phyloP scores from a whole-genome alignment of 1,140 invertebrate species.

The Drosophila pectinifera region DNA sequence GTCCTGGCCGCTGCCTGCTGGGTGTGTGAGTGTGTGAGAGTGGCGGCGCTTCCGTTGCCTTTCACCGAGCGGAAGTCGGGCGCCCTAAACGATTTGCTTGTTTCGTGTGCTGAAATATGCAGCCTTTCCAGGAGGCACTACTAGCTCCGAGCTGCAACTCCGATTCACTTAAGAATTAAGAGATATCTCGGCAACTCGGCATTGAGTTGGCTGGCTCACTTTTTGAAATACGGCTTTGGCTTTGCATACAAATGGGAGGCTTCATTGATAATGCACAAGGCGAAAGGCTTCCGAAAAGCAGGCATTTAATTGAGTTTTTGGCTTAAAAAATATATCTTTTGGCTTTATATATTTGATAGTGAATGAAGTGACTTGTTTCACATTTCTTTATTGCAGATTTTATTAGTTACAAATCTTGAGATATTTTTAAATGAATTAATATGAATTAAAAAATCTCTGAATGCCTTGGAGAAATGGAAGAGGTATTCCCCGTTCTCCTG shows the following conservation, averaged over 20 bases:
- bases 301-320: not conserved
- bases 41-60: constrained; percentile 65
- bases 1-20: constrained; percentile 38
- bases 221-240: constrained; percentile 43
- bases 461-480: not conserved
- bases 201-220: constrained; percentile 26
- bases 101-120: constrained; percentile 74
- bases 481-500: not conserved
- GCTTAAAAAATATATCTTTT: not conserved
- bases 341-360: not conserved
- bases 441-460: not conserved
- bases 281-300: not conserved
- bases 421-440: not conserved
- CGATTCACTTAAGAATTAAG: constrained; percentile 73
- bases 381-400: not conserved
- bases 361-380: not conserved
- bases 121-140: constrained; percentile 30
- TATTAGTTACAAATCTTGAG: not conserved
- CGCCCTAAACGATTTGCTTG: constrained; percentile 81
- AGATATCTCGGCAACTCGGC: constrained; percentile 48
- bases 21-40: constrained; percentile 35
- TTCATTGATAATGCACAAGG: constrained; percentile 32
- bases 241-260: constrained; percentile 34
- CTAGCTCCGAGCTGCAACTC: constrained; percentile 11
- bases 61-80: constrained; percentile 71